Percentiles rank a stretch among this genome's conserved stretches.
phyloP scores from a whole-genome alignment of 2,113 vertebrate species.

The Protobothrops flavoviridis region DNA sequence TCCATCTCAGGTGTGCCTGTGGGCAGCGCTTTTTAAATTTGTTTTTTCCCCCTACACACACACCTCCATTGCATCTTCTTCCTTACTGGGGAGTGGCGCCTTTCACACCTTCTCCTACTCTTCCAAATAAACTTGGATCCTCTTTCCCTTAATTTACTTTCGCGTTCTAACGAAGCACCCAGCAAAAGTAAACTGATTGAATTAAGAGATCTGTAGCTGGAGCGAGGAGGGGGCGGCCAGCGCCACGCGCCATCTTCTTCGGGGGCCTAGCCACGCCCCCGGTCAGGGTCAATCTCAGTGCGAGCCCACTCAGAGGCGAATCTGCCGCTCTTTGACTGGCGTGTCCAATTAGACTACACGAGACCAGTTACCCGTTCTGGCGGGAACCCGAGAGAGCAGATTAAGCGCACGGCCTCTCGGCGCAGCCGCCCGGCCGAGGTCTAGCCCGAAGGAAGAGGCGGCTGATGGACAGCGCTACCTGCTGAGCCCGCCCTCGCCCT shows the following conservation, averaged over 20 bases:
- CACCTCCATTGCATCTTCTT: neutral
- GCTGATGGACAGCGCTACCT: neutral
- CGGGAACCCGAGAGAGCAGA: neutral
- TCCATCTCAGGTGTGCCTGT: neutral
- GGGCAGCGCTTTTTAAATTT: neutral
- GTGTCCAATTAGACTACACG: neutral
- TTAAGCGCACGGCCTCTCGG: neutral
- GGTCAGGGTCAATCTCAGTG: neutral
- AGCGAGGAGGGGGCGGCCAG: neutral
- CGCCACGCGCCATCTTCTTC: neutral
- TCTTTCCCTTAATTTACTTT: neutral
- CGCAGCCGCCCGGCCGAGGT: neutral
- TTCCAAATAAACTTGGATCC: neutral
- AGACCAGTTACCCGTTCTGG: neutral
- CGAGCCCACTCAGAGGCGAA: neutral
- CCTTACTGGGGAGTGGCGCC: too few species aligned
- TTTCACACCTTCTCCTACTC: neutral
- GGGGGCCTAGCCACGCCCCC: neutral
- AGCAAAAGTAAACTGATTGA: neutral
- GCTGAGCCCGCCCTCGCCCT: neutral
- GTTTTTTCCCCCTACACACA: too few species aligned
- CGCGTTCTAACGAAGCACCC: too few species aligned
- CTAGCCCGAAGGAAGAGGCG: neutral
- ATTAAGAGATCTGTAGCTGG: neutral
- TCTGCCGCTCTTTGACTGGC: neutral